Base-by-base conservation (phyloP, 2,888 invertebrate species). In the Pharmacophagus antenor region DNA sequence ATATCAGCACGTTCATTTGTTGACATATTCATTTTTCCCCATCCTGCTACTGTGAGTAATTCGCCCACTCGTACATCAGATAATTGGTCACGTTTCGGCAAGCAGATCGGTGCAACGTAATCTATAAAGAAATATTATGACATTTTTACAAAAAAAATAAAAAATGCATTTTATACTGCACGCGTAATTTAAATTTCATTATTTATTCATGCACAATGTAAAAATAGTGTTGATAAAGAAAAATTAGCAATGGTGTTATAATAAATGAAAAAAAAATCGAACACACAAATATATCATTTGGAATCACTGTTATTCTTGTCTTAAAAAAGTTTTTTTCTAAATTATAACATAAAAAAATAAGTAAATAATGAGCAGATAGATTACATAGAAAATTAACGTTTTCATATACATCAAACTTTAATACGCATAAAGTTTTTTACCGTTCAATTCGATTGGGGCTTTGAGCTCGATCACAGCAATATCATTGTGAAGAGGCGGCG, bases 21-120 rank as follows among this genome's bases (percentile, higher is more conserved):
- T n/a, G 85, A 82, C 82, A 90, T 85, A 67, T 89, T 87, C 65
- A 76, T 85, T 64, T 83, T 86, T 7, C 91, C 91, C 91, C 91
- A 92, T 0, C 92, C 91, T 1, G 93, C 93, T 0, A 93, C 92
- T 44, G 86, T 91, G 18, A 91, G 85, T 5, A 67, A 67, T 37
- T 90, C 83, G 0, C 87, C 90, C 0, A 85, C 22, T 8, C 71
- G 74, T 8, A 86, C 64, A 42, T 78, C 74, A 0, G 51, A 65
- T 44, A 89, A 62, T 31, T 91, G 77, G 0, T 76, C 80, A 0
- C 67, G 70, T 10, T 76, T 80, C 10, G 92, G 91, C 53, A 94
- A 73, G 67, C 94, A 94, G 58, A 94, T 90, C 10, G 94, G 92
- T 21, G 74, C 70, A 1, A 93, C 92, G 73, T 91, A 93, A 62